Conservation (phyloP, 2,797 vertebrate genomes). For the Poecilia wingei region DNA sequence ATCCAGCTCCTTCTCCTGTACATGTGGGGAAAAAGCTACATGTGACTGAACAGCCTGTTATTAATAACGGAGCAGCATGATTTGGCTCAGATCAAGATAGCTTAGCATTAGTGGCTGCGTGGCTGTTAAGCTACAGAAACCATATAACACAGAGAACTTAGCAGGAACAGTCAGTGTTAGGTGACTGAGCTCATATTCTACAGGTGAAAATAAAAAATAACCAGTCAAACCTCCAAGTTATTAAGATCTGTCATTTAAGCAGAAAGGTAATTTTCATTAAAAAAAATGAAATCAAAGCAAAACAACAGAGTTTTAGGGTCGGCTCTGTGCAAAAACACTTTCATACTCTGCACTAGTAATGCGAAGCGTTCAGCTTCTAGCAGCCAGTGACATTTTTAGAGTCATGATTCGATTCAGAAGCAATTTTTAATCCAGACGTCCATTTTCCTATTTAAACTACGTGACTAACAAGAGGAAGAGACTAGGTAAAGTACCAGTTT, state of each 20-base stretch:
- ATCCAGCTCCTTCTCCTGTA: not conserved
- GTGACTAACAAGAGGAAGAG: too few species aligned
- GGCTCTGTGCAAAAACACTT: too few species aligned
- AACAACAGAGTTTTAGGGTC: too few species aligned
- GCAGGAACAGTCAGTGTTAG: slow-evolving; percentile 44
- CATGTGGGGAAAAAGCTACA: slow-evolving; percentile 1
- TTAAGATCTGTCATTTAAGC: not conserved
- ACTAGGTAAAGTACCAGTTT: too few species aligned
- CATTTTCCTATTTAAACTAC: too few species aligned
- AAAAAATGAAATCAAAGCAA: too few species aligned
- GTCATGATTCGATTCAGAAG: too few species aligned
- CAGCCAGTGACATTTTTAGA: too few species aligned
- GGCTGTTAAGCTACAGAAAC: slow-evolving; percentile 48
- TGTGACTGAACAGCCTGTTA: slow-evolving; percentile 38
- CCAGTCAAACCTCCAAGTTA: not conserved
- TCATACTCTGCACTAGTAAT: too few species aligned
- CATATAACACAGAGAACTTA: slow-evolving; percentile 34
- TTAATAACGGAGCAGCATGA: slow-evolving; percentile 49
- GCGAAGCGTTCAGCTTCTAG: too few species aligned
- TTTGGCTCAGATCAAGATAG: slow-evolving; percentile 63
- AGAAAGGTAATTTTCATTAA: too few species aligned
- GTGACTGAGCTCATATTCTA: slow-evolving; percentile 13
- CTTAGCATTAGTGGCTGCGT: slow-evolving; percentile 62
- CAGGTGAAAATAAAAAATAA: not conserved
- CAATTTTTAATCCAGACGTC: too few species aligned